A percentile compares a stretch with the other conserved stretches of the same genome.
Conservation (phyloP, 35 echinoderm and acorn worm genomes). For the Lytechinus variegatus region DNA sequence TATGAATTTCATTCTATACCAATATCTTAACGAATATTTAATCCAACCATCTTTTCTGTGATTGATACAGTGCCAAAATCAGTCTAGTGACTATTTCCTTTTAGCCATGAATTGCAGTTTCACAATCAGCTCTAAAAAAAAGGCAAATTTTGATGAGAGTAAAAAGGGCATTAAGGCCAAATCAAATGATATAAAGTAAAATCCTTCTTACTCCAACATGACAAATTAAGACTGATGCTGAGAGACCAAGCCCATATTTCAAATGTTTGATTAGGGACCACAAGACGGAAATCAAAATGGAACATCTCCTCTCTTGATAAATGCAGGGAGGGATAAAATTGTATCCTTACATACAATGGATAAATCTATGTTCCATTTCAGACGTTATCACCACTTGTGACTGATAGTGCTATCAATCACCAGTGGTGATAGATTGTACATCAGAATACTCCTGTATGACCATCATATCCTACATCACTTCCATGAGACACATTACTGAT, state of each 20-base stretch:
- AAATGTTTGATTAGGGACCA: background rate
- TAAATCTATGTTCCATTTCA: too few relatives aligned
- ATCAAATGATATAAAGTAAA: background rate
- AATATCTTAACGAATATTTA: background rate
- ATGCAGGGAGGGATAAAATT: background rate
- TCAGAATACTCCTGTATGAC: too few relatives aligned
- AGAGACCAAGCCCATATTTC: conserved; percentile 4
- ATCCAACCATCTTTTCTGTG: background rate
- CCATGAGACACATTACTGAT: too few relatives aligned
- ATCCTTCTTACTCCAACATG: background rate
- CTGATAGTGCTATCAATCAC: too few relatives aligned
- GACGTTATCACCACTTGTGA: too few relatives aligned
- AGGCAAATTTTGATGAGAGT: background rate
- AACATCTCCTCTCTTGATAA: background rate
- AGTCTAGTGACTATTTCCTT: background rate
- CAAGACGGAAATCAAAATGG: background rate
- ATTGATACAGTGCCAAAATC: conserved; percentile 18
- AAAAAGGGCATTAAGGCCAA: background rate
- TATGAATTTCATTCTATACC: background rate
- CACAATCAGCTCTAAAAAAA: background rate
- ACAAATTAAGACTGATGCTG: background rate
- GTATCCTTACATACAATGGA: background rate
- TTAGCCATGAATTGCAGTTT: conserved; percentile 2
- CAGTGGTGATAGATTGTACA: too few relatives aligned
- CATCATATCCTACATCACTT: too few relatives aligned